Evolutionary conservation across 2,888 invertebrate genomes (phyloP).

Genomic region (Pollenia amentaria): DNA sequence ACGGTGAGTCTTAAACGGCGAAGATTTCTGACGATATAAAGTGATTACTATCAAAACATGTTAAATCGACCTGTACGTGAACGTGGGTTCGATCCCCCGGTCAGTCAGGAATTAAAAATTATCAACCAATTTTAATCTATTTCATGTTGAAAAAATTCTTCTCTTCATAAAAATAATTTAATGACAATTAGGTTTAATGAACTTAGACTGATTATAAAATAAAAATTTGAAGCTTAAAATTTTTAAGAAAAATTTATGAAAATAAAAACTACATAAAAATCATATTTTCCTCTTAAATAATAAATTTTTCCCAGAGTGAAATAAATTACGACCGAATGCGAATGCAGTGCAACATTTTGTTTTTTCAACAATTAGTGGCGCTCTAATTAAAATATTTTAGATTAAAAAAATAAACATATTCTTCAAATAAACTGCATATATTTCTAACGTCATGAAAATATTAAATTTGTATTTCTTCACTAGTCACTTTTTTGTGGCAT

Average conservation of each 20-base stretch:
- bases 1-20: too few relatives aligned
- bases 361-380: constrained; percentile 70
- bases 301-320: constrained; percentile 9
- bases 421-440: not conserved
- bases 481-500: constrained; percentile 21
- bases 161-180: too few relatives aligned
- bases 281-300: not conserved
- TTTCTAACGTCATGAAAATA: constrained; percentile 5
- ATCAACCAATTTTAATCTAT: too few relatives aligned
- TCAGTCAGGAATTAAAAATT: too few relatives aligned
- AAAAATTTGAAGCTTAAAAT: too few relatives aligned
- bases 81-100: too few relatives aligned
- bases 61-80: too few relatives aligned
- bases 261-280: not conserved
- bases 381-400: constrained; percentile 49
- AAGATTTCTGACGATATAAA: too few relatives aligned
- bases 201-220: too few relatives aligned
- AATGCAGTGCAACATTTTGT: constrained; percentile 48
- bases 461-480: not conserved
- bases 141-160: too few relatives aligned
- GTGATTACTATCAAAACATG: too few relatives aligned
- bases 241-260: not conserved
- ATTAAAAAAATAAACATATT: not conserved
- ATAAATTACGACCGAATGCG: constrained; percentile 19
- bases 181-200: too few relatives aligned